Percentiles rank a stretch among this genome's conserved stretches.
These are phyloP conservation scores for Endotricha flammealis DNA, from an alignment of 2,888 invertebrate species.

Conservation along the genomic window DNA sequence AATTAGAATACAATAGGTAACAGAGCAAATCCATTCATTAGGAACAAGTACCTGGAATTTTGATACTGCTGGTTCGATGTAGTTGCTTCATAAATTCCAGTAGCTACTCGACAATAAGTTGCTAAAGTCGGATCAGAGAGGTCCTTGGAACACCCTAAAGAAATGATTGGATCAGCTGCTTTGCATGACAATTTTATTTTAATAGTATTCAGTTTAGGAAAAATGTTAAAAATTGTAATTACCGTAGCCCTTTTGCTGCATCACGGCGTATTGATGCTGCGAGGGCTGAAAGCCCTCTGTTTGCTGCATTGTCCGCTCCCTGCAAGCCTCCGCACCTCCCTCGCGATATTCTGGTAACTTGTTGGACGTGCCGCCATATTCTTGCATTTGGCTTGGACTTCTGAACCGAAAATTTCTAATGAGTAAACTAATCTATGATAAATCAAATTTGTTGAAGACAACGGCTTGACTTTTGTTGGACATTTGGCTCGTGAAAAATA, in stretches of 20 bases:
- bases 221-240: too few relatives aligned
- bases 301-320: slow-evolving; percentile 43
- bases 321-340: slow-evolving; percentile 30
- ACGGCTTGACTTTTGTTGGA: too few relatives aligned
- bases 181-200: too few relatives aligned
- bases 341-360: slow-evolving; percentile 59
- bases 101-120: slow-evolving; percentile 58
- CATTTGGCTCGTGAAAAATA: too few relatives aligned
- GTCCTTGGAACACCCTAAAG: slow-evolving; percentile 59
- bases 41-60: slow-evolving; percentile 46
- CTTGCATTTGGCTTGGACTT: slow-evolving; percentile 65
- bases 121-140: slow-evolving; percentile 55
- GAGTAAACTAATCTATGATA: too few relatives aligned
- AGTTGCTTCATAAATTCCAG: slow-evolving; percentile 60
- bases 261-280: slow-evolving; percentile 48
- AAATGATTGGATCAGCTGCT: neutral
- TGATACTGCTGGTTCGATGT: slow-evolving; percentile 56
- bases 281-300: slow-evolving; percentile 35
- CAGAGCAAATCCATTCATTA: slow-evolving; percentile 12
- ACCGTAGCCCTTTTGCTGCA: slow-evolving; percentile 62
- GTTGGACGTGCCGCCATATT: slow-evolving; percentile 60
- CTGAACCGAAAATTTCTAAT: too few relatives aligned
- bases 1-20: neutral
- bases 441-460: too few relatives aligned
- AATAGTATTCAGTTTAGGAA: too few relatives aligned